Evolutionary conservation across 2,888 invertebrate species (phyloP), one percentile per base, ranked within the genome.

Genomic region (Drosophila histrio): DNA sequence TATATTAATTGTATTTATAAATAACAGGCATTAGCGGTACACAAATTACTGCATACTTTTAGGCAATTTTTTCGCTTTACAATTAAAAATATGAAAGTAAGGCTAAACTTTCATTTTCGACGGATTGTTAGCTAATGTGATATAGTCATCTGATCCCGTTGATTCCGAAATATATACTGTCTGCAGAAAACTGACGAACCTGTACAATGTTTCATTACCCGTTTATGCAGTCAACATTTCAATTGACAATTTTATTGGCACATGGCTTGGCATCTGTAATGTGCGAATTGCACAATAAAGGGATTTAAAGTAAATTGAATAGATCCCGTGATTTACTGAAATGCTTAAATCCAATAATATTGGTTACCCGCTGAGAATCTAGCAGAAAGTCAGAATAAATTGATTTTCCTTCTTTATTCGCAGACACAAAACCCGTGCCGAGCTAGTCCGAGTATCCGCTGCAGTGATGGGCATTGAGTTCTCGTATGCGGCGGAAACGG

Each of bases 381-480:
- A 28, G 26, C 21, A 24, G 9, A 28, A 47, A 6, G 39, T n/a
- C 11, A 15, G 4, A 36, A 7, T 61, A 43, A 53, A 47, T 46
- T 24, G 21, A 41, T 50, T 69, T 66, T 24, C 13, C 7, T 44
- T 39, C n/a, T 39, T 41, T 11, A 41, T 53, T 41, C 8, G 11
- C 70, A 97, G 97, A 91, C 93, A 93, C 73, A 97, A 97, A 92
- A 95, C 95, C 11, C 93, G 96, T 15, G 92, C 93, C 49, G 97
- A 98, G 91, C 92, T 98, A 77, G 94, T 98, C 75, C 93, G 97
- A 8, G 95, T 98, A 73, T 98, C 98, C 17, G 96, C 98, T 0
- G 98, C 98, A 0, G 98, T 99, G 0, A 98, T 98, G 96, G 98
- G 99, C 1, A 98, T 99, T 61, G 98, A 99, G 91, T 97, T 99